A percentile compares a stretch with the other conserved stretches of the same genome.
phyloP scores from a whole-genome alignment of 2,113 vertebrate species.

The Larimichthys polyactis region DNA sequence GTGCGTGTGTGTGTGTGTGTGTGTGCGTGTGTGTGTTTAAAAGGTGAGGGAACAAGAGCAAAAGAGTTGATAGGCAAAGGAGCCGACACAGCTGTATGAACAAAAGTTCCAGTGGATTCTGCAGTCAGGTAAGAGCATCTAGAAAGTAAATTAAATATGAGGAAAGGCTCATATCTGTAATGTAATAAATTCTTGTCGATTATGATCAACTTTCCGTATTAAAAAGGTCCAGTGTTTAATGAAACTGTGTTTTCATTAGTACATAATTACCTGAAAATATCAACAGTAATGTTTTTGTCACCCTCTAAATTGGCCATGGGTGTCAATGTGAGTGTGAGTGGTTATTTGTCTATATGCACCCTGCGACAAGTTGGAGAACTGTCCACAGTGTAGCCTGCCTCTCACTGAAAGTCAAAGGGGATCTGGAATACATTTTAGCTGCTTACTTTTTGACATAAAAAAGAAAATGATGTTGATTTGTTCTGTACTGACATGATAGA shows the following conservation, averaged over 20 bases:
- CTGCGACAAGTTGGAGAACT: too few species aligned
- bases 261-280: too few species aligned
- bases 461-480: background rate
- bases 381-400: too few species aligned
- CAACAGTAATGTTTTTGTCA: too few species aligned
- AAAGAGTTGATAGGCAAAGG: constrained; percentile 4
- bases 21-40: background rate
- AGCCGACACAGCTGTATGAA: background rate
- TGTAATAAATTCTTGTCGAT: too few species aligned
- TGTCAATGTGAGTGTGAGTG: too few species aligned
- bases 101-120: constrained; percentile 17
- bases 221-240: too few species aligned
- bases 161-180: background rate
- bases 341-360: too few species aligned
- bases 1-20: background rate
- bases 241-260: too few species aligned
- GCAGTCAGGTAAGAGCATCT: background rate
- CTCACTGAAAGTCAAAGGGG: background rate
- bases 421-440: background rate
- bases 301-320: too few species aligned
- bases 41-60: background rate
- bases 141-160: constrained; percentile 12
- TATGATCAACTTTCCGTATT: background rate
- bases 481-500: background rate
- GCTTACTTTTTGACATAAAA: background rate